phyloP scores from a whole-genome alignment of 2,888 invertebrate genomes.

The Drosophila subquinaria region DNA sequence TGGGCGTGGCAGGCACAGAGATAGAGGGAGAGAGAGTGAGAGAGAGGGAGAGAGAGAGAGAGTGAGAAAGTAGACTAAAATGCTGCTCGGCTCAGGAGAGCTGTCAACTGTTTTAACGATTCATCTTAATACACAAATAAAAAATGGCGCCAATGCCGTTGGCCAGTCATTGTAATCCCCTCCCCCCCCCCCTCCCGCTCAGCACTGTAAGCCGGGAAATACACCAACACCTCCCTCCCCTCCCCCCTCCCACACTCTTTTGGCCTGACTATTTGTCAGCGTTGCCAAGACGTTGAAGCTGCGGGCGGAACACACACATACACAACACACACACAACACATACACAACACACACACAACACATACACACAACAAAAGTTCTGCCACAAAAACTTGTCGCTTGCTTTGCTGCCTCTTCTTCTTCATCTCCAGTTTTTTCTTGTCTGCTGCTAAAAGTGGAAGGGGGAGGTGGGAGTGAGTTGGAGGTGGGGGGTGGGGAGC shows the following conservation, averaged over 20 bases:
- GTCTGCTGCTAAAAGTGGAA: conserved; percentile 1
- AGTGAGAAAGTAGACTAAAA: conserved; percentile 24
- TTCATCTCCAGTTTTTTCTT: neutral
- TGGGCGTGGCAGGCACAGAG: neutral
- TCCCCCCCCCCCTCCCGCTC: too few species aligned
- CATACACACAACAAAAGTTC: conserved; percentile 24
- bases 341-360: too few species aligned
- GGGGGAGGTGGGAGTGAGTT: conserved; percentile 17
- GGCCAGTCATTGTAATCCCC: conserved; percentile 54
- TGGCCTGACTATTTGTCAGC: conserved; percentile 68
- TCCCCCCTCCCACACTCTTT: conserved; percentile 2
- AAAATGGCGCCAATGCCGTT: conserved; percentile 70
- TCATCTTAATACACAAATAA: conserved; percentile 74
- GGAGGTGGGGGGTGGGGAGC: conserved; percentile 41
- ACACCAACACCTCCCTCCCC: neutral
- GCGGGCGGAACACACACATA: conserved; percentile 10
- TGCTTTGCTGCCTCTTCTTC: conserved; percentile 9
- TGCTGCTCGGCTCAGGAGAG: conserved; percentile 16
- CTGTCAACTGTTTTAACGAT: conserved; percentile 74
- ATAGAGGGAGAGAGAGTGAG: too few species aligned
- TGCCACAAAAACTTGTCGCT: conserved; percentile 52
- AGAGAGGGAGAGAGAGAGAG: neutral
- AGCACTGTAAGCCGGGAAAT: neutral
- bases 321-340: too few species aligned
- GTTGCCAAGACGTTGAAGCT: conserved; percentile 49